These are phyloP conservation scores for Seriola aureovittata DNA, from an alignment of 2,113 vertebrate species.

Conservation along the genomic window DNA sequence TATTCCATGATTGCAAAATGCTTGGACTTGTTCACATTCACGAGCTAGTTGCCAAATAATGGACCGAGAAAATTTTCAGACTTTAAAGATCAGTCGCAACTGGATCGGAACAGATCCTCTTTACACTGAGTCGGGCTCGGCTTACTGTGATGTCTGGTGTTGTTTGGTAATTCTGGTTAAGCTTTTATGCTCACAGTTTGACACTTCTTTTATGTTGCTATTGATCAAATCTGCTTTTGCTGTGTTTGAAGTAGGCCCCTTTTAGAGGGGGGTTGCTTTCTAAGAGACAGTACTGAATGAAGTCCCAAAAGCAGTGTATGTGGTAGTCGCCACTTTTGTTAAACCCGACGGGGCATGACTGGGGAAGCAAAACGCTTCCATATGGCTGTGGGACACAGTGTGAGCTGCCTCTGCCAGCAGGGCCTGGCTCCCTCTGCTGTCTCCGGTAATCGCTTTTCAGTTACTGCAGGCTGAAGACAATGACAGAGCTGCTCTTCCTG, in stretches of 20 bases:
- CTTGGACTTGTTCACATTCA: conserved; percentile 46
- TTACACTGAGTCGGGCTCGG: conserved; percentile 7
- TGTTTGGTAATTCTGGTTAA: conserved; percentile 10
- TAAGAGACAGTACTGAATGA: conserved; percentile 69
- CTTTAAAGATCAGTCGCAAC: conserved; percentile 17
- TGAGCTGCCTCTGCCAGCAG: conserved; percentile 73
- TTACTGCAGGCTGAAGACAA: conserved; percentile 48
- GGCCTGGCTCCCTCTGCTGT: conserved; percentile 63
- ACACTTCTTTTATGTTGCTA: conserved; percentile 42
- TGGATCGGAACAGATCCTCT: conserved; percentile 3
- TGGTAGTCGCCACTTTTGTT: conserved; percentile 80
- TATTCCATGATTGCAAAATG: conserved; percentile 44
- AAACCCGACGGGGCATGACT: conserved; percentile 78
- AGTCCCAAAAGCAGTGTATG: conserved; percentile 70
- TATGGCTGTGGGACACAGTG: conserved; percentile 75
- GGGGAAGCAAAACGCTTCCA: conserved; percentile 81
- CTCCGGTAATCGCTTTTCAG: conserved; percentile 60
- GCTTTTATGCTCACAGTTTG: conserved; percentile 35
- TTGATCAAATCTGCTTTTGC: conserved; percentile 45
- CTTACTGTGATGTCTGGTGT: conserved; percentile 25
- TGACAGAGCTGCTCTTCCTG: conserved; percentile 56
- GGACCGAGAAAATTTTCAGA: background rate
- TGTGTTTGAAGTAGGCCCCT: conserved; percentile 61
- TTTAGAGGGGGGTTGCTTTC: conserved; percentile 48
- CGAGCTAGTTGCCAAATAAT: conserved; percentile 17